These are phyloP conservation scores for Argyra leucocephala DNA, from an alignment of 2,888 invertebrate species.

Conservation along the genomic window DNA sequence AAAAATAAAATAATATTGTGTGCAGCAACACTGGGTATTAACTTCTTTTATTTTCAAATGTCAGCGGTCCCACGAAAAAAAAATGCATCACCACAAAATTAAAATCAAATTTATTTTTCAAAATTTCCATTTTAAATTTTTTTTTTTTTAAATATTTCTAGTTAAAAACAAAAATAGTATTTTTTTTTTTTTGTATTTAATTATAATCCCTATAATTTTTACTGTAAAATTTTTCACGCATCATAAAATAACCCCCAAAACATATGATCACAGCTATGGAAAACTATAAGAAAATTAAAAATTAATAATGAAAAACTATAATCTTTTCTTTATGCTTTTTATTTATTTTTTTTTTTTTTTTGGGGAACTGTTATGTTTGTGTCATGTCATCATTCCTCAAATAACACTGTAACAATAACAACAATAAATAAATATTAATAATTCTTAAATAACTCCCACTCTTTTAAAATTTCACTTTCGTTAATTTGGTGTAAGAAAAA, in stretches of 20 bases:
- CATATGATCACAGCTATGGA: background rate
- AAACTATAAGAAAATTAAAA: background rate
- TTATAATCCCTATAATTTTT: background rate
- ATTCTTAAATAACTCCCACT: background rate
- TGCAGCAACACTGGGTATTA: too few relatives aligned
- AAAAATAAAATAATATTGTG: too few relatives aligned
- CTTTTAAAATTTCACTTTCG: background rate
- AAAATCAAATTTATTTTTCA: too few relatives aligned
- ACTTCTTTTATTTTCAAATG: too few relatives aligned
- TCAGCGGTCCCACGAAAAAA: too few relatives aligned
- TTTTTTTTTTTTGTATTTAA: too few relatives aligned
- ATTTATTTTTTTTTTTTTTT: background rate
- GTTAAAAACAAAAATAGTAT: too few relatives aligned
- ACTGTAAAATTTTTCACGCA: background rate
- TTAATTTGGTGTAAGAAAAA: background rate
- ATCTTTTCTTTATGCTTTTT: too few relatives aligned
- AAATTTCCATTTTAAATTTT: too few relatives aligned
- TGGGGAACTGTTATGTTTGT: background rate
- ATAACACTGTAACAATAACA: background rate
- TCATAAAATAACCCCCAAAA: background rate
- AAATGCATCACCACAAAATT: too few relatives aligned
- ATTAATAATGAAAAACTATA: too few relatives aligned
- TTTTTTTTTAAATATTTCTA: too few relatives aligned
- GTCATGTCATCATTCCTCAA: background rate
- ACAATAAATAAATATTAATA: background rate